Conservation (phyloP, 1,140 invertebrate genomes). For the Acyrthosiphon pisum region DNA sequence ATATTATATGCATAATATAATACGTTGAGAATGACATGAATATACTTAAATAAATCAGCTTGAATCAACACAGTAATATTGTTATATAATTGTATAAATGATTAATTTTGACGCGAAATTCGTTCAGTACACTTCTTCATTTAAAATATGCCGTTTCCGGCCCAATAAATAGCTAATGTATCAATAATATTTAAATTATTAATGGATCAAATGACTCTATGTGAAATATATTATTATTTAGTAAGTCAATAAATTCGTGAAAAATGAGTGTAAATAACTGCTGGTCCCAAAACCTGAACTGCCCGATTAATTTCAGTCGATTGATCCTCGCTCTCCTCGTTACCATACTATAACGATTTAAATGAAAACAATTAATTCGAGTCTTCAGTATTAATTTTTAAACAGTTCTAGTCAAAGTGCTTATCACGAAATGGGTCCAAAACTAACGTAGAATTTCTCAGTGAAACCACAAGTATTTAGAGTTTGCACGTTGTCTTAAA, state of each 20-base stretch:
- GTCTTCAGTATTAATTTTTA: not conserved
- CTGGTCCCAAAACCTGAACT: not conserved
- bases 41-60: not conserved
- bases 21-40: not conserved
- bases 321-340: too few species aligned
- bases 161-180: not conserved
- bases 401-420: not conserved
- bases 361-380: too few species aligned
- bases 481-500: too few species aligned
- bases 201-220: not conserved
- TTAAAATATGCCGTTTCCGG: not conserved
- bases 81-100: not conserved
- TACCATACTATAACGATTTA: too few species aligned
- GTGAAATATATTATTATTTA: not conserved
- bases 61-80: not conserved
- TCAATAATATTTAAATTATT: not conserved
- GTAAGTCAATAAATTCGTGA: not conserved
- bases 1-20: not conserved
- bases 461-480: too few species aligned
- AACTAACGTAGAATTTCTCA: not conserved
- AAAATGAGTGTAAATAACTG: not conserved
- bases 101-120: not conserved
- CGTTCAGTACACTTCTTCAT: not conserved
- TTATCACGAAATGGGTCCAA: too few species aligned
- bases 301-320: not conserved